phyloP scores from a whole-genome alignment of 2,888 invertebrate species.

The Sphaerophoria taeniata region DNA sequence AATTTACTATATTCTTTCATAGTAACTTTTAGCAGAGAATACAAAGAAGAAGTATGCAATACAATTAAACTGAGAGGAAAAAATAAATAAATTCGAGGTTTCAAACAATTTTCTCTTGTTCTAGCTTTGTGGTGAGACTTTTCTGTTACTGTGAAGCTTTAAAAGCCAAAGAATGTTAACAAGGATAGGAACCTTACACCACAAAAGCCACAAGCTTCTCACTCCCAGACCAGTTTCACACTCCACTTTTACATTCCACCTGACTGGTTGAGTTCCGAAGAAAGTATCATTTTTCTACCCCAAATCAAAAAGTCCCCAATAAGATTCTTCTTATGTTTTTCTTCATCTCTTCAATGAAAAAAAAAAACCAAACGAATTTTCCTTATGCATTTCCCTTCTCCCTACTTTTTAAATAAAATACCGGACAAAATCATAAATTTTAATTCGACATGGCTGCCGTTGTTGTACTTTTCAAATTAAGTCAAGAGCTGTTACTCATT shows the following conservation, averaged over 20 bases:
- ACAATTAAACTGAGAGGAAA: neutral
- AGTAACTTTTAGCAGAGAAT: slow-evolving; percentile 26
- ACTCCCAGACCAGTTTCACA: no score
- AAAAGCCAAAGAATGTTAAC: neutral
- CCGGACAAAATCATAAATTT: slow-evolving; percentile 51
- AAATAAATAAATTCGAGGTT: slow-evolving; percentile 46
- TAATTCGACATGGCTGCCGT: slow-evolving; percentile 39
- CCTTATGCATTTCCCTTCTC: neutral
- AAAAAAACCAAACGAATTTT: neutral
- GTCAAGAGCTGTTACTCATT: slow-evolving; percentile 29
- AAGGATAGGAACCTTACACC: neutral
- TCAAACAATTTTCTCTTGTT: neutral
- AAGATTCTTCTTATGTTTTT: neutral
- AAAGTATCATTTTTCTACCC: neutral
- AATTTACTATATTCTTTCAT: slow-evolving; percentile 21
- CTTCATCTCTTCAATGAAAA: neutral
- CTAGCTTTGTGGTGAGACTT: neutral
- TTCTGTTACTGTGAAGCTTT: neutral
- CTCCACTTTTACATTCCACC: no score
- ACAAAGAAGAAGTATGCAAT: neutral
- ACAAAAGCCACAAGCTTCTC: no score
- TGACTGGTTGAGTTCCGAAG: no score
- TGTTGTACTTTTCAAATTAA: slow-evolving; percentile 37
- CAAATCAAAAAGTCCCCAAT: neutral
- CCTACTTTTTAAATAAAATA: slow-evolving; percentile 20